Base-by-base conservation (phyloP, 2,888 invertebrate genomes). In the Caenorhabditis parvicauda region DNA sequence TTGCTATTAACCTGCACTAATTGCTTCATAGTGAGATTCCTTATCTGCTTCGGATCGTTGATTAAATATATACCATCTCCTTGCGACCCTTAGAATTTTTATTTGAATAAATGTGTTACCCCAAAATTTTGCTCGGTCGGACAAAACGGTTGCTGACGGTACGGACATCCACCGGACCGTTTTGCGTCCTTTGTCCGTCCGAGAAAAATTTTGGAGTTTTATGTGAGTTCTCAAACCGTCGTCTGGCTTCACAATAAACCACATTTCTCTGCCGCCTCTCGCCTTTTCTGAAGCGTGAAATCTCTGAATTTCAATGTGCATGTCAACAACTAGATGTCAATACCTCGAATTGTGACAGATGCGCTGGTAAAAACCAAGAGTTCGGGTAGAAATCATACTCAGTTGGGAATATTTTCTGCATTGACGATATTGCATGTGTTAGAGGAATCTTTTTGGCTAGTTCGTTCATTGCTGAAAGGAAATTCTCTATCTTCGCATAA, bases 11-110 rank as follows among this genome's bases (percentile, higher is more conserved):
- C 72, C 56, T 72, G 72, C n/a, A 82, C 70, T 21, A 82, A 66
- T 49, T 76, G 75, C 45, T 67, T 60, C 24, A 73, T 67, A 9
- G 59, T 37, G n/a, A 49, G 46, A 49, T 73, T 60, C n/a, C 82
- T 82, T 5, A 83, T 81, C 21, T 83, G 81, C n/a, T 75, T 72
- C 0, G 84, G 81, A 25, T 81, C 81, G 7, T 80, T 74, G 3
- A 85, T 79, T 24, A 85, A 69, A 69, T 84, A 85, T 48, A 85
- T 85, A 9, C 84, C 84, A 4, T 83, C 83, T 2, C 85, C 85
- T 64, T 85, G 84, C 3, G 83, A 82, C 5, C 80, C 79, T 76
- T 37, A 69, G 59, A n/a, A n/a, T n/a, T 21, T 9, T 4, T 25
- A 9, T 22, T 1, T 29, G 14, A 14, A 7, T 21, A 4, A 17